phyloP scores from a whole-genome alignment of 1,140 invertebrate genomes.

The Nebria ingens region DNA sequence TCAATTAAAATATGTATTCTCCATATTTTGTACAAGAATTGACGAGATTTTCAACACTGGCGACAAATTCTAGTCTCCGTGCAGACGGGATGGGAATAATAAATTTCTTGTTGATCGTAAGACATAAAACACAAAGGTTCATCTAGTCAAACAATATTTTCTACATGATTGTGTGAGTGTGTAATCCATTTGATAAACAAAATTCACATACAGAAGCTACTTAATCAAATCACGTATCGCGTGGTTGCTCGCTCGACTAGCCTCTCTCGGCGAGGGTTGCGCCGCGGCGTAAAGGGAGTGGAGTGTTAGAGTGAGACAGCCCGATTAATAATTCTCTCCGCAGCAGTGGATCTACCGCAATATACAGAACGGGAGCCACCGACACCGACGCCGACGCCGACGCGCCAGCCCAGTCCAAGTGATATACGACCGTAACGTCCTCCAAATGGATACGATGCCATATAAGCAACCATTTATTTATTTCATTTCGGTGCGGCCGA shows the following conservation, averaged over 20 bases:
- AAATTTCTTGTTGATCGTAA: too few relatives aligned
- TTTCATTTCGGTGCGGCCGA: background rate
- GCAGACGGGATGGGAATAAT: too few relatives aligned
- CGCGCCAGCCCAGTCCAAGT: background rate
- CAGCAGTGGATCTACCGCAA: background rate
- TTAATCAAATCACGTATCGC: background rate
- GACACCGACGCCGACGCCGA: too few relatives aligned
- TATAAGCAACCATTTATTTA: conserved; percentile 9
- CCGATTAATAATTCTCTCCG: background rate
- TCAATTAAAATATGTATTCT: too few relatives aligned
- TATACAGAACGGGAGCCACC: too few relatives aligned
- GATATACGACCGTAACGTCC: background rate
- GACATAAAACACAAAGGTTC: too few relatives aligned
- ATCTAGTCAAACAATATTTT: too few relatives aligned
- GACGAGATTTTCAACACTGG: too few relatives aligned
- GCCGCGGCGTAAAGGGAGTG: background rate
- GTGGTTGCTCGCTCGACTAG: background rate
- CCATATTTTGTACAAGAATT: too few relatives aligned
- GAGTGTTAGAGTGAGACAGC: background rate
- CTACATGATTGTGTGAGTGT: background rate
- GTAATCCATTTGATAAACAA: background rate
- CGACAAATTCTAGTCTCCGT: too few relatives aligned
- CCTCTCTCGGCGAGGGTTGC: too few relatives aligned
- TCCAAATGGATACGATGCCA: conserved; percentile 3
- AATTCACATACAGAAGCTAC: background rate